phyloP scores from a whole-genome alignment of 2,113 vertebrate species.

The Oreotrochilus melanogaster region DNA sequence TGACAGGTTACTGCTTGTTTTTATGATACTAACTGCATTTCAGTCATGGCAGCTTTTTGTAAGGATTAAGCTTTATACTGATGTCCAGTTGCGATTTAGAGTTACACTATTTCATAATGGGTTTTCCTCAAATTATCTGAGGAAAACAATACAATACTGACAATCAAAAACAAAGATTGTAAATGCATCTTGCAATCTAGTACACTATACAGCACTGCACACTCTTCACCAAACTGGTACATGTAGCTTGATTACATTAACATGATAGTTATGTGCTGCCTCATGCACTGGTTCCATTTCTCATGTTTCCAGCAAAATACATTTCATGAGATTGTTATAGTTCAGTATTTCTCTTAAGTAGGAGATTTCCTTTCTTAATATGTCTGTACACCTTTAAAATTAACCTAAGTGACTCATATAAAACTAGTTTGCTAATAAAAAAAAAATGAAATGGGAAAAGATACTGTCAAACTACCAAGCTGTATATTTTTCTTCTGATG shows the following conservation, averaged over 20 bases:
- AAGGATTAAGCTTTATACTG: constrained; percentile 23
- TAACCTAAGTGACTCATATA: background rate
- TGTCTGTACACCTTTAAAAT: background rate
- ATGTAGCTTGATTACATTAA: background rate
- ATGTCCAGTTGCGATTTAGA: constrained; percentile 41
- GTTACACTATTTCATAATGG: background rate
- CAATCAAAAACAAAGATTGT: background rate
- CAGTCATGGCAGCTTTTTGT: background rate
- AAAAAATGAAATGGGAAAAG: background rate
- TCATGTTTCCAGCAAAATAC: background rate
- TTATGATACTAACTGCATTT: constrained; percentile 13
- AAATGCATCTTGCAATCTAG: background rate
- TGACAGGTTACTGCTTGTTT: constrained; percentile 59
- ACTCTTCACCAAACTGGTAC: background rate
- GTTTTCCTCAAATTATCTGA: background rate
- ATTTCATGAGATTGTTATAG: background rate
- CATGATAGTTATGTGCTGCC: background rate
- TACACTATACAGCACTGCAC: background rate
- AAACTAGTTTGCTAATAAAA: background rate
- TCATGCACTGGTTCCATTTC: background rate
- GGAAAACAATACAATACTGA: background rate
- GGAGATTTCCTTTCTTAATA: background rate
- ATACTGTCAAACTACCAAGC: background rate
- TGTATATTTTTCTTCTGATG: background rate
- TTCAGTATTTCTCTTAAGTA: background rate